A percentile compares a stretch with the other conserved stretches of the same genome.
phyloP scores from a whole-genome alignment of 2,888 invertebrate species.

The Callimorpha dominula region DNA sequence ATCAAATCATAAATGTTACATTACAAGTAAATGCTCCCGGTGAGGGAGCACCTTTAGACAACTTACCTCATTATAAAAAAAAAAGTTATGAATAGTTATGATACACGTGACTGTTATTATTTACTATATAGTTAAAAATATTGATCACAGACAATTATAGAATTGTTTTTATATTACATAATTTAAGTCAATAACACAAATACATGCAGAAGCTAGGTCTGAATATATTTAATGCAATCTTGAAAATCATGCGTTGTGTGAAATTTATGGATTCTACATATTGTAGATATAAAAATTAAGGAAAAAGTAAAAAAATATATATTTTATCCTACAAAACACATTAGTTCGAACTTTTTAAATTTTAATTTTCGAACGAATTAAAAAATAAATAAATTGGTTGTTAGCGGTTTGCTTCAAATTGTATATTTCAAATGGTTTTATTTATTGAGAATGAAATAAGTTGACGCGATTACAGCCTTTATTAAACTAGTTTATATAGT shows the following conservation, averaged over 20 bases:
- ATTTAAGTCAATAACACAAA: neutral
- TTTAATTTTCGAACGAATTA: too few relatives aligned
- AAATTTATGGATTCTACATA: neutral
- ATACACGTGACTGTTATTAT: neutral
- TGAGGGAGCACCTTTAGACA: neutral
- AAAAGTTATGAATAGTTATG: too few relatives aligned
- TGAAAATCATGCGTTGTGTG: neutral
- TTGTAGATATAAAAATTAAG: too few relatives aligned
- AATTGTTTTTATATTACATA: neutral
- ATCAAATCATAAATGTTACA: too few relatives aligned
- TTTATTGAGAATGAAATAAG: too few relatives aligned
- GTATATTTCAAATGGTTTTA: neutral
- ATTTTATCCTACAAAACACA: neutral
- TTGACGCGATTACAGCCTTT: neutral
- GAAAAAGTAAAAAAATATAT: neutral
- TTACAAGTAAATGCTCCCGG: too few relatives aligned
- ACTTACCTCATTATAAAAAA: neutral
- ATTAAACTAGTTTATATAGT: neutral
- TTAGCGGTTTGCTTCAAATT: neutral
- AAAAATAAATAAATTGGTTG: neutral
- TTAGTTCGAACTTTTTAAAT: slow-evolving; percentile 5
- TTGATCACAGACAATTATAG: neutral
- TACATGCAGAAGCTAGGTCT: neutral
- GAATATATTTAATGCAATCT: neutral
- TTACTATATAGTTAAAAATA: neutral